Evolutionary conservation across 2,888 invertebrate genomes (phyloP).

Genomic region (Pollenia labialis): DNA sequence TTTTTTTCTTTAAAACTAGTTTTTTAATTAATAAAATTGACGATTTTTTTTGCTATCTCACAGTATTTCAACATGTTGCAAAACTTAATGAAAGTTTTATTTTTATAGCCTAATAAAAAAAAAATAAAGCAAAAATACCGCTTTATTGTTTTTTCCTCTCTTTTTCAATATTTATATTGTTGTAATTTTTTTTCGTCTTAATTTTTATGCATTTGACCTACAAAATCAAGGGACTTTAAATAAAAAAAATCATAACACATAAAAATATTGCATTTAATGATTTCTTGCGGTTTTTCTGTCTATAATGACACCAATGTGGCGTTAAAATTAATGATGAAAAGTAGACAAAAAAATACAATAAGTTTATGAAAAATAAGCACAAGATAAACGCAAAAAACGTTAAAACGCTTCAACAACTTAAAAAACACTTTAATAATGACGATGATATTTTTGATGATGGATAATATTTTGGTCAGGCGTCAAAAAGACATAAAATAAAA

Average conservation of each 20-base stretch:
- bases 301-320: conserved; percentile 65
- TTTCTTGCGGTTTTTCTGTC: conserved; percentile 63
- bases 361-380: conserved; percentile 16
- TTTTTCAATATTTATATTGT: not conserved
- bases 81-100: conserved; percentile 20
- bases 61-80: conserved; percentile 34
- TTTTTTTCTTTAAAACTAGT: too few species aligned
- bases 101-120: not conserved
- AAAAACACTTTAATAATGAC: conserved; percentile 56
- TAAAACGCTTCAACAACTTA: conserved; percentile 28
- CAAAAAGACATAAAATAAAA: not conserved
- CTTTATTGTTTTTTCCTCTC: conserved; percentile 1
- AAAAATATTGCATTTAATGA: conserved; percentile 60
- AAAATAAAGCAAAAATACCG: conserved; percentile 5
- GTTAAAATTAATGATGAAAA: conserved; percentile 62
- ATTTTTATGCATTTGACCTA: conserved; percentile 68
- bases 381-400: conserved; percentile 2
- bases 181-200: conserved; percentile 11
- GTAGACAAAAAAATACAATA: not conserved
- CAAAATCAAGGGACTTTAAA: conserved; percentile 59
- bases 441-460: conserved; percentile 11
- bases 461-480: conserved; percentile 45
- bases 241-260: conserved; percentile 42
- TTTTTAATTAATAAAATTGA: not conserved
- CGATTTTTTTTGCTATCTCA: not conserved